Base-by-base conservation (phyloP, 2,888 invertebrate genomes). In the Drosophila kanekoi region DNA sequence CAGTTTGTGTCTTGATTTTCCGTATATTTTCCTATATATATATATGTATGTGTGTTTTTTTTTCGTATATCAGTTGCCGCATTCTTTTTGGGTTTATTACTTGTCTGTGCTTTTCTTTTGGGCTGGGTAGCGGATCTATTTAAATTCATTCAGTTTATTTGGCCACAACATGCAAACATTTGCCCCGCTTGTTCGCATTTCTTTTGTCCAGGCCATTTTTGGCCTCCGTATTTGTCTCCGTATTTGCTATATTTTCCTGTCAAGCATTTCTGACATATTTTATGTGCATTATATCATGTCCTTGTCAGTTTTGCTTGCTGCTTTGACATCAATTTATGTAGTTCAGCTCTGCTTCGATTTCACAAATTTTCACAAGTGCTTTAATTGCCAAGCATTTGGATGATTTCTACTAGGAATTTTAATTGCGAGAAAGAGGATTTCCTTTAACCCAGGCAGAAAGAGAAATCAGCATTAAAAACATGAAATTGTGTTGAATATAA, bases 21-120 rank as follows among this genome's bases (percentile, higher is more conserved):
- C 77, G 56, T 75, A 45, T 52, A 57, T 48, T 20, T 67, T 38
- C 44, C 28, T 41, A 10, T 11, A 20, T 23, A 51, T 38, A 5
- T 4, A 20, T 3, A 43, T 0, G 20, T 20, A n/a, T 52, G 16
- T 40, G 40, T 53, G 57, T 20, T 44, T 45, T 49, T 43, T 53
- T 33, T 20, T 13, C 52, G 14, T 52, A 38, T 44, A 56, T 56
- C 51, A 57, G 71, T 70, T 63, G 77, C 58, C 67, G 81, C 83
- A 87, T 87, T 82, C 85, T 71, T 81, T 84, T 79, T 49, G 85
- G 81, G 86, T 84, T 84, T 84, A 84, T 84, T 86, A 84, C 80
- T 74, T 79, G 68, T 32, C 48, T 54, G 67, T 14, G 2, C 3
- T 38, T 53, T 40, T 64, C 56, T 44, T 51, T 18, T 43, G 40